phyloP scores from a whole-genome alignment of 2,797 vertebrate species.

The Thalassophryne amazonica region DNA sequence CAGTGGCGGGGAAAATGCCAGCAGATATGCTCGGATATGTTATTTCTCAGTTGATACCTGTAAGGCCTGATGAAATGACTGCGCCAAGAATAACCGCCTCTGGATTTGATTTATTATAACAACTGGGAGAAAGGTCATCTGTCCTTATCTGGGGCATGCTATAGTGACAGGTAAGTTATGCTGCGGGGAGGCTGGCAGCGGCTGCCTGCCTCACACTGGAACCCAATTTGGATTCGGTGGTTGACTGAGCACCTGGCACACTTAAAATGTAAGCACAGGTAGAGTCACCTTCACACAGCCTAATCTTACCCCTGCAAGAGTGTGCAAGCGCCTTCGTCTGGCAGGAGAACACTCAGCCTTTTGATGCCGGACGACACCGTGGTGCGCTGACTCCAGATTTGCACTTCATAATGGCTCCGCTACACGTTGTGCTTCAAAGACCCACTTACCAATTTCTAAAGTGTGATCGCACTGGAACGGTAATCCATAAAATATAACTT shows the following conservation, averaged over 20 bases:
- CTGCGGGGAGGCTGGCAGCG: constrained; percentile 40
- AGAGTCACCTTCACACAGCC: constrained; percentile 73
- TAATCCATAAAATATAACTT: constrained; percentile 20
- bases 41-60: constrained; percentile 66
- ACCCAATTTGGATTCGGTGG: constrained; percentile 57
- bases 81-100: constrained; percentile 55
- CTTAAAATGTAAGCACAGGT: constrained; percentile 61
- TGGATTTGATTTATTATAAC: constrained; percentile 69
- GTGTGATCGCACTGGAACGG: not conserved
- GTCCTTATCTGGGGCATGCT: constrained; percentile 68
- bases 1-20: constrained; percentile 43
- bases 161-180: constrained; percentile 73
- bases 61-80: constrained; percentile 44
- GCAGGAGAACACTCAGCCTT: constrained; percentile 27
- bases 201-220: constrained; percentile 26
- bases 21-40: constrained; percentile 37
- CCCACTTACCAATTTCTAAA: not conserved
- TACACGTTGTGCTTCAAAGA: not conserved
- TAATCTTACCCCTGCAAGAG: constrained; percentile 47
- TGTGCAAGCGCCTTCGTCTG: constrained; percentile 10
- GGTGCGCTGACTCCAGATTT: not conserved
- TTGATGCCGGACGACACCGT: constrained; percentile 14
- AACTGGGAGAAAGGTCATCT: constrained; percentile 75
- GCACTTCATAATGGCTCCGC: not conserved
- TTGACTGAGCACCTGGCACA: constrained; percentile 61